phyloP scores from a whole-genome alignment of 2,797 vertebrate species.

The Sebastolobus alascanus region DNA sequence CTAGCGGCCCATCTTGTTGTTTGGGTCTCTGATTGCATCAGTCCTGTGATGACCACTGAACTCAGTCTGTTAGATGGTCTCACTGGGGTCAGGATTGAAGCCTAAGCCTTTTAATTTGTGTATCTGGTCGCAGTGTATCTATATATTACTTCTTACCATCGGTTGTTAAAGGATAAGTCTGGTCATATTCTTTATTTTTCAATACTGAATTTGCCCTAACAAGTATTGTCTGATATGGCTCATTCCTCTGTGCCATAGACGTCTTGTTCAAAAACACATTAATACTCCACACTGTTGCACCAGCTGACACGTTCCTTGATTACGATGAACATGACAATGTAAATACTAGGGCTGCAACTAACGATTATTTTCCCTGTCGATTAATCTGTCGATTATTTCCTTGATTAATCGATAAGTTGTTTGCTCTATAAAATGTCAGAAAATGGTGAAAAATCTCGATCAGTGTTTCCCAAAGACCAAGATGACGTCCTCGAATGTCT shows the following conservation, averaged over 20 bases:
- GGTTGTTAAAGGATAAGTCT: background rate
- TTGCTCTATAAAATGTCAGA: too few relatives aligned
- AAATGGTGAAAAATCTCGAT: too few relatives aligned
- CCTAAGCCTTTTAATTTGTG: background rate
- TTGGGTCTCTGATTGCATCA: constrained; percentile 29
- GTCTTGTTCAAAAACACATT: background rate
- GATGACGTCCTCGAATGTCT: too few relatives aligned
- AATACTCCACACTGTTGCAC: background rate
- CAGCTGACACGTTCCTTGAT: background rate
- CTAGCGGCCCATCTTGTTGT: constrained; percentile 1
- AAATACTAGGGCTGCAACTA: background rate
- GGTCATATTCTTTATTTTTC: background rate
- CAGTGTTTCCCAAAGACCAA: too few relatives aligned
- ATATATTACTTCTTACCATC: background rate
- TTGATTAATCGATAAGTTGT: too few relatives aligned
- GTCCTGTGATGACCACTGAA: constrained; percentile 4
- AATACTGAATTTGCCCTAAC: background rate
- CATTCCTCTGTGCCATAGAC: background rate
- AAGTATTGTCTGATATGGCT: background rate
- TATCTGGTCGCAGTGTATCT: background rate
- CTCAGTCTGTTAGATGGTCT: background rate
- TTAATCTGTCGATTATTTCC: too few relatives aligned
- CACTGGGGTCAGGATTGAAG: background rate
- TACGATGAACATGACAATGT: background rate
- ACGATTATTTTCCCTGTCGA: too few relatives aligned